Base-by-base conservation (phyloP, 1,140 invertebrate genomes). In the Saccostrea echinata region DNA sequence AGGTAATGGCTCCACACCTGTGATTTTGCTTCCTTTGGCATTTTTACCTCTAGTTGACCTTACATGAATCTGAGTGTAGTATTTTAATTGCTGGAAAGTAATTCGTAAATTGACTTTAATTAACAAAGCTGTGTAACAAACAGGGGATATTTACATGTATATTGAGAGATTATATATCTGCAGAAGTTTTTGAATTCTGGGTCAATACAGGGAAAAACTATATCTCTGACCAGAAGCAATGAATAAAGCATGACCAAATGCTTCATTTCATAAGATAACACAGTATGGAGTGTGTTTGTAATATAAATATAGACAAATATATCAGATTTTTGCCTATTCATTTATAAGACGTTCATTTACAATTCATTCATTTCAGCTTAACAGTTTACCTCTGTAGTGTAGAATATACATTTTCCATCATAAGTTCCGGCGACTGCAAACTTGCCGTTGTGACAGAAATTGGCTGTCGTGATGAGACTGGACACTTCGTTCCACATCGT, bases 381-480 rank as follows among this genome's bases (percentile, higher is more conserved):
- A 82, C 35, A 16, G 85, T 93, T 94, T 88, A 96, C 96, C 92
- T 99, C 98, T 13, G 98, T 99, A 51, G 97, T 98, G 95, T 99
- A 99, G 96, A 99, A 99, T 92, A 99, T 98, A 95, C 98, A 99
- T 76, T 98, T 96, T 3, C 99, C 99, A 95, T 99, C 98, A 95
- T 99, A 99, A 84, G 64, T 96, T 11, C 99, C 99, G 0, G 99
- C 98, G 0, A 99, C 98, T 0, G 98, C 98, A 95, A 99, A 99
- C 95, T 99, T 98, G 13, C 98, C 99, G 96, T 99, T 99, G 94
- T 96, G 97, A 93, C 98, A 99, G 95, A 99, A 99, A 94, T 99
- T 99, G 0, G 98, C 98, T 0, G 99, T 98, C 24, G 64, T 71
- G 0, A 71, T 71, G 8, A 71, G 64, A 12, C 92, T 92, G 3